These are phyloP conservation scores for Periophthalmodon schlosseri DNA, from an alignment of 2,113 vertebrate genomes.

Conservation along the genomic window DNA sequence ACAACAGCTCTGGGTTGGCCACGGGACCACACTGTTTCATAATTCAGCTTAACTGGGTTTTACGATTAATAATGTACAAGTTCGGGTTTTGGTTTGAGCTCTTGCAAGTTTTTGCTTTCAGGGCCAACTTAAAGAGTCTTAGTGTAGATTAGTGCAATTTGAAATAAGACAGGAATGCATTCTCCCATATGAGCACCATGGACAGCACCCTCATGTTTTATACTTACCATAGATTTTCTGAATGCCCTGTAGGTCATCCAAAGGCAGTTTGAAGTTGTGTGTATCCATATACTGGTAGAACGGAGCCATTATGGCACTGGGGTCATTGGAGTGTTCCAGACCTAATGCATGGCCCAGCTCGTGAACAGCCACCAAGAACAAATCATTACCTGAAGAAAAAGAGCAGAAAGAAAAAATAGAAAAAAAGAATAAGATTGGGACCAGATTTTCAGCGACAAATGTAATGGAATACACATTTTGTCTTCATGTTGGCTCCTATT, in stretches of 20 bases:
- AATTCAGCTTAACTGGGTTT: constrained; percentile 21
- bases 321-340: constrained; percentile 95
- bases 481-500: neutral
- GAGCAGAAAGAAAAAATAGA: no score
- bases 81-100: constrained; percentile 2
- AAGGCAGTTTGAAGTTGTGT: constrained; percentile 95
- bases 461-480: neutral
- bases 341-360: constrained; percentile 94
- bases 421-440: neutral
- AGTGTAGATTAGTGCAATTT: neutral
- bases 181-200: neutral
- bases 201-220: neutral
- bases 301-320: constrained; percentile 97
- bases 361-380: constrained; percentile 95
- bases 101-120: constrained; percentile 37
- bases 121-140: constrained; percentile 8
- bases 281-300: constrained; percentile 99
- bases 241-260: constrained; percentile 96
- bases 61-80: constrained; percentile 29
- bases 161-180: neutral
- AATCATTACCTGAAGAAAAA: constrained; percentile 84
- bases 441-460: neutral
- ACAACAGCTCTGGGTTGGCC: neutral
- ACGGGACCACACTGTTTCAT: constrained; percentile 2
- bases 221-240: constrained; percentile 94